Evolutionary conservation across 2,888 invertebrate genomes (phyloP), one percentile per base, ranked within the genome.

Genomic region (Eubasilissa splendida): DNA sequence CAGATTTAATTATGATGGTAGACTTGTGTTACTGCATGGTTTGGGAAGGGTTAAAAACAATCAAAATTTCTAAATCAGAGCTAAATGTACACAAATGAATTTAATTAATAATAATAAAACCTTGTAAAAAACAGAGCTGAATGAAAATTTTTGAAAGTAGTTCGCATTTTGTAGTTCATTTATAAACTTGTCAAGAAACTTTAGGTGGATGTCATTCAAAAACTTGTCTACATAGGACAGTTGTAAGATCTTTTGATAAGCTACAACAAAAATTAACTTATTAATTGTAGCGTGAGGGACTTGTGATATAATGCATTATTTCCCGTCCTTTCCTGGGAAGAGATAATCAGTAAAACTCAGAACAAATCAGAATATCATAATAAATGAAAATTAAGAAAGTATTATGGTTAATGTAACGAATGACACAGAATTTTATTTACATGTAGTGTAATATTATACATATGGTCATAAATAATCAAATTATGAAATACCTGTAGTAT

Each of bases 221-320:
- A 99, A 97, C 89, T 97, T 98, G 88, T 99, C 99, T 83, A 99
- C 94, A 87, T 99, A 99, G 0, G 97, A 96, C 82, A 99, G 89
- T 87, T 99, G 97, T 79, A 99, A 90, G 86, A 99, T 97, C 86
- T 98, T 98, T 88, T 99, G 99, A 90, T 98, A 99, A 0, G 97
- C 99, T 53, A 98, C 99, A 85, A 99, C 97, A 91, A 97, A 99
- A 66, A 99, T 95, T 86, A 99, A 91, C 87, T 99, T 99, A 89
- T 99, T 99, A 88, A 99, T 87, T 99, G 98, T 78, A 99, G 90
- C 54, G 96, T 95, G 84, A 98, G 90, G 33, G 96, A 94, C 85
- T 97, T 95, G 87, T 97, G 94, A 85, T 95, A 96, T 88, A 94
- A 99, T 9, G 93, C 91, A 86, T 95, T 95, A 82, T 92, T 92